A percentile compares a stretch with the other conserved stretches of the same genome.
phyloP scores from a whole-genome alignment of 2,888 invertebrate genomes.

The Scaptomyza flava region DNA sequence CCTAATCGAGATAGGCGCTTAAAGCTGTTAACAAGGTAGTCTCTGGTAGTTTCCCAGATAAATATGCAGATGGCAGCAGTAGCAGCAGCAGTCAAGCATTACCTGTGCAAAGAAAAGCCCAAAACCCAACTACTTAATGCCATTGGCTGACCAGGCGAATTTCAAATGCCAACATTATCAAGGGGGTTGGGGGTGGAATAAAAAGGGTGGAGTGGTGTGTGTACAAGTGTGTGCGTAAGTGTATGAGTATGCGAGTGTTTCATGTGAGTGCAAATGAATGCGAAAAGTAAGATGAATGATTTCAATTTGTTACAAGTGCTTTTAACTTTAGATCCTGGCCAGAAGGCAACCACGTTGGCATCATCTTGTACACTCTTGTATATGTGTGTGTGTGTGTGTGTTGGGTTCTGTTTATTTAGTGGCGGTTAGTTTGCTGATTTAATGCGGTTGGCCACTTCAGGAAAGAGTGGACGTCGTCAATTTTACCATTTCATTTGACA shows the following conservation, averaged over 20 bases:
- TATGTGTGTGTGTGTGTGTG: conserved; percentile 16
- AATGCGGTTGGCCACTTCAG: conserved; percentile 73
- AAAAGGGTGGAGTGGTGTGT: conserved; percentile 5
- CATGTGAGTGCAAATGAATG: conserved; percentile 69
- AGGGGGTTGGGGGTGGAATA: neutral
- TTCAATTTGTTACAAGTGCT: conserved; percentile 81
- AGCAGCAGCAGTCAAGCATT: conserved; percentile 14
- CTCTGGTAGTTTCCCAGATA: conserved; percentile 7
- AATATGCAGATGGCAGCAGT: conserved; percentile 11
- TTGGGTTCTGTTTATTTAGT: conserved; percentile 66
- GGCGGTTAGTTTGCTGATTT: conserved; percentile 79
- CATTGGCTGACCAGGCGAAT: conserved; percentile 61
- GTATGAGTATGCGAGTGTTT: conserved; percentile 7
- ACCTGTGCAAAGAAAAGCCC: conserved; percentile 41
- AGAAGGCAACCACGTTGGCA: conserved; percentile 41
- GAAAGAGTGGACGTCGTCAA: conserved; percentile 77
- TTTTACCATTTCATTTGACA: conserved; percentile 81
- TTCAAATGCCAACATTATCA: conserved; percentile 56
- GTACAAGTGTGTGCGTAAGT: neutral
- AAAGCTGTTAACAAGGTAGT: conserved; percentile 2
- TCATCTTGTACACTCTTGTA: conserved; percentile 32
- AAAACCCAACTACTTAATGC: conserved; percentile 55
- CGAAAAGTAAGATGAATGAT: conserved; percentile 80
- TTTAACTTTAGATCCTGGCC: conserved; percentile 73
- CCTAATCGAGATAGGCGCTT: conserved; percentile 3